Conservation (phyloP, 2,888 invertebrate genomes). For the Drosophila rubida region DNA sequence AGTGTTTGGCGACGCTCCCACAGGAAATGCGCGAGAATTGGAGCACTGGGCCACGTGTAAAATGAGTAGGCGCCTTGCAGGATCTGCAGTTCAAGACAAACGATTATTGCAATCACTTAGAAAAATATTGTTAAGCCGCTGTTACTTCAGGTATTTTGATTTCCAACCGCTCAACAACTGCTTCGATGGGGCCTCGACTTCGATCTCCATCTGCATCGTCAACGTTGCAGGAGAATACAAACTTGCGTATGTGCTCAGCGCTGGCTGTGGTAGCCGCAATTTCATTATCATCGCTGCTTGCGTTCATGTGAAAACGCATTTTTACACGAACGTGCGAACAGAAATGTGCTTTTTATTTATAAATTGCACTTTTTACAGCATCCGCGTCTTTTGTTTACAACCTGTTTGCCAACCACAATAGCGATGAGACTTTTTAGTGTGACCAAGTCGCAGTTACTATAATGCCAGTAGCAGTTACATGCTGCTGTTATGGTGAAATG, state of each 20-base stretch:
- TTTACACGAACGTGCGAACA: slow-evolving; percentile 46
- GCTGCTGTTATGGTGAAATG: too few species aligned
- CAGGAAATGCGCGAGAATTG: slow-evolving; percentile 95
- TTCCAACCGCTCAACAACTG: slow-evolving; percentile 87
- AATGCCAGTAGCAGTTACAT: slow-evolving; percentile 27
- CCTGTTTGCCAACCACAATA: slow-evolving; percentile 48
- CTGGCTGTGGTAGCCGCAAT: slow-evolving; percentile 56
- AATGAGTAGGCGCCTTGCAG: slow-evolving; percentile 95
- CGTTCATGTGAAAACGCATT: slow-evolving; percentile 87
- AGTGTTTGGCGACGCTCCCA: slow-evolving; percentile 87
- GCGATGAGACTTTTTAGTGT: slow-evolving; percentile 22
- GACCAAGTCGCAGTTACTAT: neutral
- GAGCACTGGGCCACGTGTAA: slow-evolving; percentile 98
- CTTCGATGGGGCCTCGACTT: slow-evolving; percentile 83
- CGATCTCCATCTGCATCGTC: slow-evolving; percentile 2
- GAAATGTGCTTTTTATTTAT: slow-evolving; percentile 27
- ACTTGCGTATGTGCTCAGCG: slow-evolving; percentile 91
- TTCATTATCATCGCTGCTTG: slow-evolving; percentile 76
- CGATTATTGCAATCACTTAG: neutral
- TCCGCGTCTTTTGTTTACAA: slow-evolving; percentile 64
- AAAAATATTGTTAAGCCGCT: neutral
- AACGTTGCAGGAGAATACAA: slow-evolving; percentile 88
- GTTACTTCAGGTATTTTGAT: slow-evolving; percentile 92
- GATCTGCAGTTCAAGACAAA: slow-evolving; percentile 86
- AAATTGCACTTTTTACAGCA: slow-evolving; percentile 22